Conservation (phyloP, 1,140 invertebrate species). For the Aphelenchoides besseyi region DNA sequence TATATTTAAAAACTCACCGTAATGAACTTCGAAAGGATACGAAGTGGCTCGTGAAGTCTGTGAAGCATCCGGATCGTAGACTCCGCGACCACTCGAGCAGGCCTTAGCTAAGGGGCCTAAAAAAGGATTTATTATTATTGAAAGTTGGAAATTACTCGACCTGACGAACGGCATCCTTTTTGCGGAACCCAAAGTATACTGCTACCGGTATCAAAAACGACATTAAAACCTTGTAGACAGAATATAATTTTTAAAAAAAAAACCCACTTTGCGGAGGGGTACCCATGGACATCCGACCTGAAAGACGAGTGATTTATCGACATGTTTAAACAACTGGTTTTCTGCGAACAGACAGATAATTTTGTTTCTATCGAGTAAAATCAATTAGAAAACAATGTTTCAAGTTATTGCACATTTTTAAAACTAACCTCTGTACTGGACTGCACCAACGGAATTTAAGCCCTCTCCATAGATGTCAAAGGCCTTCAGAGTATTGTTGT, state of each 20-base stretch:
- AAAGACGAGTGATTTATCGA: too few relatives aligned
- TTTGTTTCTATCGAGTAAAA: too few relatives aligned
- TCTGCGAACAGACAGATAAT: too few relatives aligned
- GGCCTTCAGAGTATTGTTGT: neutral
- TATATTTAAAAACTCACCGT: too few relatives aligned
- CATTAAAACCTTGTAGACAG: constrained; percentile 3
- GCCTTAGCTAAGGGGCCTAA: neutral
- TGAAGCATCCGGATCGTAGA: constrained; percentile 9
- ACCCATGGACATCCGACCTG: neutral
- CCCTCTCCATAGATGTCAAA: neutral
- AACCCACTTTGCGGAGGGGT: neutral
- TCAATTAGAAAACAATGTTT: neutral
- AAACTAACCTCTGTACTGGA: constrained; percentile 12
- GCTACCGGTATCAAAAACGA: constrained; percentile 2
- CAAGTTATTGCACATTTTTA: too few relatives aligned
- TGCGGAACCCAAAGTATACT: neutral
- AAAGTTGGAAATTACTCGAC: neutral
- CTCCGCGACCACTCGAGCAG: neutral
- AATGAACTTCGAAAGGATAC: neutral
- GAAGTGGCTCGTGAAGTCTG: neutral
- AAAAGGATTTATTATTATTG: neutral
- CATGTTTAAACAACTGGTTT: too few relatives aligned
- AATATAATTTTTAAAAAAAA: too few relatives aligned
- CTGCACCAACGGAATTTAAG: neutral
- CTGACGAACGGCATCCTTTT: constrained; percentile 3